These are phyloP conservation scores for Anisognathus igniventris DNA, from an alignment of 2,797 vertebrate genomes.

Conservation along the genomic window DNA sequence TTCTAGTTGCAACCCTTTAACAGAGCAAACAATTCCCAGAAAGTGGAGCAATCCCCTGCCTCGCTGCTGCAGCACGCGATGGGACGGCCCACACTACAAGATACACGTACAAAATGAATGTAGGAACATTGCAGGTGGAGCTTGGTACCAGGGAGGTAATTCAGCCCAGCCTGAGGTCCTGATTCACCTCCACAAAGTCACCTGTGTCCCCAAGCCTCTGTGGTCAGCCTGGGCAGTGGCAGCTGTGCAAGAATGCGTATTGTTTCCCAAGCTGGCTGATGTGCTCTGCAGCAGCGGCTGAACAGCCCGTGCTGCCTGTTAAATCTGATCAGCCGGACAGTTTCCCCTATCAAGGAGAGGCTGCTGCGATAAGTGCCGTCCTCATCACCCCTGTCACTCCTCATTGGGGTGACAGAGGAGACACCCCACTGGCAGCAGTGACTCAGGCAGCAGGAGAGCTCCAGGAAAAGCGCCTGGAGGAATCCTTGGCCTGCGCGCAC, in stretches of 20 bases:
- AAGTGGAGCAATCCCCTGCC: not conserved
- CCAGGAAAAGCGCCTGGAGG: slow-evolving; percentile 68
- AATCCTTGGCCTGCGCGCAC: slow-evolving; percentile 75
- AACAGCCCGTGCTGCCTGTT: not conserved
- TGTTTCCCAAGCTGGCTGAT: not conserved
- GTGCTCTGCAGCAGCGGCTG: not conserved
- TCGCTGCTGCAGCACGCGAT: accelerated
- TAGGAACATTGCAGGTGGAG: not conserved
- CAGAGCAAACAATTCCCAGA: not conserved
- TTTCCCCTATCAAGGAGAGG: not conserved
- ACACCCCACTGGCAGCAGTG: not conserved
- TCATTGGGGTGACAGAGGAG: not conserved
- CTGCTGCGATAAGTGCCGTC: not conserved
- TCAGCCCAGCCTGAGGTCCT: not conserved
- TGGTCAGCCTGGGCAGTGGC: accelerated
- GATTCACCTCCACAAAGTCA: not conserved
- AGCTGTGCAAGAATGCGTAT: accelerated
- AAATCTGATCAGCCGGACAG: slow-evolving; percentile 19
- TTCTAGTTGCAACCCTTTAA: not conserved
- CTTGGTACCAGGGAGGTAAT: accelerated
- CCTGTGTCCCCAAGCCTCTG: accelerated
- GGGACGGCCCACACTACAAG: not conserved
- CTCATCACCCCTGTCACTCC: slow-evolving; percentile 36
- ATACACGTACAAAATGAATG: accelerated
- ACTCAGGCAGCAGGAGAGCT: not conserved